Evolutionary conservation across 30 jellyfish, hydroid and myxozoan genomes (phyloP).

Genomic region (Phacellophora camtschatica): DNA sequence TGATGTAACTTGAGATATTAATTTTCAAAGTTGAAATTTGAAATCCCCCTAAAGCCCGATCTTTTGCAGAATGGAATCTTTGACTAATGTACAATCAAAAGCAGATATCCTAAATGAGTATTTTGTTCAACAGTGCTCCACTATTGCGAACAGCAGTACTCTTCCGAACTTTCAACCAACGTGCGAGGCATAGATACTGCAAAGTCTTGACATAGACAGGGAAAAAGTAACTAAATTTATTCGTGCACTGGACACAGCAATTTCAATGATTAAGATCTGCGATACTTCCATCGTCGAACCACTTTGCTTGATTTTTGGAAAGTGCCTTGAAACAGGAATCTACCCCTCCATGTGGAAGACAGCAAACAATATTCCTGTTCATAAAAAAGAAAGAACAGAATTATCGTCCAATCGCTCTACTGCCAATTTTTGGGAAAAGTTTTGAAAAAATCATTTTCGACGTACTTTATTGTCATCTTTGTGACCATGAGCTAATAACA

Average conservation of each 20-base stretch:
- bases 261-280: constrained; percentile 7
- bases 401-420: no score
- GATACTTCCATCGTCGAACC: constrained; percentile 11
- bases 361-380: not conserved
- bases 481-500: constrained; percentile 11
- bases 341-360: no score
- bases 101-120: not conserved
- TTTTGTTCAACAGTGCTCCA: constrained; percentile 6
- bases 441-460: constrained; percentile 26
- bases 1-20: no score
- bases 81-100: no score
- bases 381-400: no score
- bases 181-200: not conserved
- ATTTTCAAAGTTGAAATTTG: no score
- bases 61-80: no score
- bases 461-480: constrained; percentile 8
- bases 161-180: not conserved
- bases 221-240: not conserved
- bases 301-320: not conserved
- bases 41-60: no score
- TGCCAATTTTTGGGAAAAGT: constrained; percentile 15
- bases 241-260: not conserved
- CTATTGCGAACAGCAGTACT: not conserved
- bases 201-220: constrained; percentile 10
- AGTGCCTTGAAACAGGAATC: no score